These are phyloP conservation scores for Osmerus eperlanus DNA, from an alignment of 2,113 vertebrate genomes.

Conservation along the genomic window DNA sequence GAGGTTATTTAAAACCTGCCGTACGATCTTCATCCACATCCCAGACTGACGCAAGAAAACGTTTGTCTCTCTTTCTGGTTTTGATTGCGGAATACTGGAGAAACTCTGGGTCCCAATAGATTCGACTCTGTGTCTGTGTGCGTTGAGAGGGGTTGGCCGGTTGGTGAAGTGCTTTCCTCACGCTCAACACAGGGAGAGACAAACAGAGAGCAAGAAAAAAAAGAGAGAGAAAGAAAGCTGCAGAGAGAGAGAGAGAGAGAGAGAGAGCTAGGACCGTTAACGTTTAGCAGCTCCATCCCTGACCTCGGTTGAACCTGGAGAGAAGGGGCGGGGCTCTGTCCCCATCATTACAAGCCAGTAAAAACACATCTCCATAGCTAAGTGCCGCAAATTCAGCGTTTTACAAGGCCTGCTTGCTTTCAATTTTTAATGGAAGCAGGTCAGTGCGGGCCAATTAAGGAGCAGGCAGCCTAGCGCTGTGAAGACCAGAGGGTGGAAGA, in stretches of 20 bases:
- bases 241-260: background rate
- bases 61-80: too few species aligned
- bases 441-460: slow-evolving; percentile 33
- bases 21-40: too few species aligned
- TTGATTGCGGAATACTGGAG: too few species aligned
- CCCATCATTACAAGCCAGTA: slow-evolving; percentile 23
- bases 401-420: slow-evolving; percentile 33
- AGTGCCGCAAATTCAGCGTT: slow-evolving; percentile 41
- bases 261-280: background rate
- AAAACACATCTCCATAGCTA: slow-evolving; percentile 30
- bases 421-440: slow-evolving; percentile 43
- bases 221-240: background rate
- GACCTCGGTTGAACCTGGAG: background rate
- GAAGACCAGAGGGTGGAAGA: slow-evolving; percentile 31
- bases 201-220: too few species aligned
- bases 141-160: background rate
- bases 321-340: background rate
- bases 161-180: slow-evolving; percentile 4
- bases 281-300: background rate
- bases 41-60: background rate
- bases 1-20: slow-evolving; percentile 69
- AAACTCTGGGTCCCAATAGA: too few species aligned
- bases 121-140: slow-evolving; percentile 18
- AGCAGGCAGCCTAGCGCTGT: slow-evolving; percentile 23
- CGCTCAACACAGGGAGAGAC: background rate